Base-by-base conservation (phyloP, 1,140 invertebrate genomes). In the Lethrus apterus region DNA sequence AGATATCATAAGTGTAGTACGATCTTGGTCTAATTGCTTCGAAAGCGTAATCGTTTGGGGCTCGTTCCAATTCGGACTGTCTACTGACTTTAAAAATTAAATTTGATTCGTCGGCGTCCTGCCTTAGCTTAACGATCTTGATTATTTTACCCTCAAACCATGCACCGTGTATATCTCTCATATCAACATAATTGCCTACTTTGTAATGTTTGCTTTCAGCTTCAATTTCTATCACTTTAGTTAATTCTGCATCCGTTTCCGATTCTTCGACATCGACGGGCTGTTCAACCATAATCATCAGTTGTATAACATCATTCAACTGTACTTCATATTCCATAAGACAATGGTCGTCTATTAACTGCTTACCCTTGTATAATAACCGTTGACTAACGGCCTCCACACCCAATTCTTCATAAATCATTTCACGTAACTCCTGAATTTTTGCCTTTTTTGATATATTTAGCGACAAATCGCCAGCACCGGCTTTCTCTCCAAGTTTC, bases 311-410 rank as follows among this genome's bases (percentile, higher is more conserved):
- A 68, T 89, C 83, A 70, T 89, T 88, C 1, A 86, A 63, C 51
- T 83, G 80, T 21, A 90, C 77, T 57, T 79, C 78, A 59, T 90
- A 90, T 61, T 89, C 84, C 69, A 84, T 79, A 40, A 89, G 62
- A 14, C 74, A 77, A 52, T 87, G 83, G 1, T 77, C 79, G 75
- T 87, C 74, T 64, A 85, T 33, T 67, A 83, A 80, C 70, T 85
- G 75, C 67, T 90, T 90, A 10, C 87, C 87, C 38, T 82, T 74
- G 57, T 83, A 89, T 58, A 86, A 84, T 10, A 90, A 66, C 41
- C 78, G 69, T 61, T 88, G 85, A 23, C 71, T 59, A 24, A 77
- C 70, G 5, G 67, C 58, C 31, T 77, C 58, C 10, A 84, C 66
- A 7, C 74, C 62, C 30, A 84, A 71, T 62, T 80, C 74, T 42